A percentile compares a stretch with the other conserved stretches of the same genome.
Conservation (phyloP, 92 coral and sea anemone species). For the Phymanthus crucifer region DNA sequence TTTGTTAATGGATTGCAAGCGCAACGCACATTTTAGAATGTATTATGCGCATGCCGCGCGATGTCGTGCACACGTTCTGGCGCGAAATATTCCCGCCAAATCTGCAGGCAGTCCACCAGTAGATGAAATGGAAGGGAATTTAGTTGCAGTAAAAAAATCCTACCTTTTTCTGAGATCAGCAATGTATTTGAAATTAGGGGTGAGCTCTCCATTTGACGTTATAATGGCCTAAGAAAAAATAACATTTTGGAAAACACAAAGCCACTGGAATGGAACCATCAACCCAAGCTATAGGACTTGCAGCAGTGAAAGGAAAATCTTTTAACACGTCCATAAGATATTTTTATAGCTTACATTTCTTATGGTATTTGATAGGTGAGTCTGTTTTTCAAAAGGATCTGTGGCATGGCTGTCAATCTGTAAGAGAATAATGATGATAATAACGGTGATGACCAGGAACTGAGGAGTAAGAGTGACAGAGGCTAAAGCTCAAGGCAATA, state of each 20-base stretch:
- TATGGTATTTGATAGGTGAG: conserved; percentile 67
- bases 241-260: background rate
- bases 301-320: background rate
- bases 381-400: conserved; percentile 67
- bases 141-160: background rate
- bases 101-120: too few species aligned
- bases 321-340: background rate
- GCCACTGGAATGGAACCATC: too few species aligned
- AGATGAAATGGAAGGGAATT: background rate
- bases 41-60: too few species aligned
- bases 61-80: too few species aligned
- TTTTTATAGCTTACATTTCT: conserved; percentile 64
- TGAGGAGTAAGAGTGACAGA: too few species aligned
- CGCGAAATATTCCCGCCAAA: too few species aligned
- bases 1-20: too few species aligned
- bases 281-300: background rate
- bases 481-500: too few species aligned
- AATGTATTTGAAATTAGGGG: conserved; percentile 82
- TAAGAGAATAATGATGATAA: background rate
- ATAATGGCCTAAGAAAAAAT: conserved; percentile 70
- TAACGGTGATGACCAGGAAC: too few species aligned
- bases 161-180: conserved; percentile 92
- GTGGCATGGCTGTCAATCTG: conserved; percentile 89
- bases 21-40: too few species aligned
- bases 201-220: conserved; percentile 83